Conservation (phyloP, 2,888 invertebrate species). For the Trichogramma evanescens region DNA sequence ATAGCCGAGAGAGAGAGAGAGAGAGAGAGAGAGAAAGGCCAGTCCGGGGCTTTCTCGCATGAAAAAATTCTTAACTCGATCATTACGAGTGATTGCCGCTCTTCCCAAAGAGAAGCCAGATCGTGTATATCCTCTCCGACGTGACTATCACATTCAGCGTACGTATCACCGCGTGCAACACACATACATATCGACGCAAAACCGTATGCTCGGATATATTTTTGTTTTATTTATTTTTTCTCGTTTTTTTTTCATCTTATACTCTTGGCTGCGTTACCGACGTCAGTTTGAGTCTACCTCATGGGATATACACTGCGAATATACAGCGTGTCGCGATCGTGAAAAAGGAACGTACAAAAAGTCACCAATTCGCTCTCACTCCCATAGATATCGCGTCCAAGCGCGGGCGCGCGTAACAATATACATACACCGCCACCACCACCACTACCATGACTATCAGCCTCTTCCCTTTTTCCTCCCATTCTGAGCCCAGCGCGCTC, state of each 20-base stretch:
- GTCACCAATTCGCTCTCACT: neutral
- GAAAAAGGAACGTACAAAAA: neutral
- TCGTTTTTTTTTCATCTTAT: slow-evolving; percentile 1
- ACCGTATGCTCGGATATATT: neutral
- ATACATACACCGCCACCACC: too few species aligned
- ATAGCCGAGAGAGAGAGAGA: slow-evolving; percentile 5
- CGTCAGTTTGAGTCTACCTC: neutral
- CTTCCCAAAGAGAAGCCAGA: slow-evolving; percentile 4
- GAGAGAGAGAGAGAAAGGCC: neutral
- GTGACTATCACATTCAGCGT: neutral
- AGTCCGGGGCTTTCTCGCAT: neutral
- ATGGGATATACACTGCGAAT: neutral
- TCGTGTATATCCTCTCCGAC: neutral
- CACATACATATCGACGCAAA: slow-evolving; percentile 9
- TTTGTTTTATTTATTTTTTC: neutral
- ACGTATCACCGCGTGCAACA: slow-evolving; percentile 7
- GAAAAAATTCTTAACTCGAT: slow-evolving; percentile 19
- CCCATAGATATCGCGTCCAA: too few species aligned
- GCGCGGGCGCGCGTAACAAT: too few species aligned
- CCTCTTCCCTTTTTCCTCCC: too few species aligned
- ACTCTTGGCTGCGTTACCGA: neutral
- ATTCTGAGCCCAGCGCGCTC: too few species aligned
- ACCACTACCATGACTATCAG: too few species aligned
- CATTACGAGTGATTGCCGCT: slow-evolving; percentile 10
- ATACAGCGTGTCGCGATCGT: too few species aligned